Percentiles rank a stretch among this genome's conserved stretches.
Conservation (phyloP, 1,140 invertebrate genomes). For the Drosophila suzukii region DNA sequence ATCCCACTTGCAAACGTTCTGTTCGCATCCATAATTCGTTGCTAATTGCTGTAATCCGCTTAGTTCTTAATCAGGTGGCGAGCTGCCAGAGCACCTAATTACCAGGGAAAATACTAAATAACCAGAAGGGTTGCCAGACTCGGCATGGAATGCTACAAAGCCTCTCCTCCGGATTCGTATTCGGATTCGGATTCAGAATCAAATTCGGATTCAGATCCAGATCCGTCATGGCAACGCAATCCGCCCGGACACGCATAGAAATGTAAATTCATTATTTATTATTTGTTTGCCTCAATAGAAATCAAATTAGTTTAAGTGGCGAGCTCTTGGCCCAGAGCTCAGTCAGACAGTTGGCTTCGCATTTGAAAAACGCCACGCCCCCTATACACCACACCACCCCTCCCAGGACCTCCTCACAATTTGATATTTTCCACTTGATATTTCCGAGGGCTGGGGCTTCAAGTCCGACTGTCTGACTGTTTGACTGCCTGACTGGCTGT, state of each 20-base stretch:
- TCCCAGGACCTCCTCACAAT: slow-evolving; percentile 23
- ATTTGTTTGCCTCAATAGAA: slow-evolving; percentile 83
- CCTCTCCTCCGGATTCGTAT: slow-evolving; percentile 1
- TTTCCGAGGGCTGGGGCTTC: slow-evolving; percentile 39
- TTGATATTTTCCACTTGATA: slow-evolving; percentile 57
- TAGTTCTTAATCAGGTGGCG: slow-evolving; percentile 50
- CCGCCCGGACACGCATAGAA: slow-evolving; percentile 70
- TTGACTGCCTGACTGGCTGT: slow-evolving; percentile 57
- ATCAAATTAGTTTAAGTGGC: slow-evolving; percentile 83
- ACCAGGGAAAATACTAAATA: slow-evolving; percentile 14
- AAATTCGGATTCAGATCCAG: not conserved
- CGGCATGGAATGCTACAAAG: slow-evolving; percentile 37
- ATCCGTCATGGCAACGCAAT: slow-evolving; percentile 38
- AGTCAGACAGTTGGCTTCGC: slow-evolving; percentile 60
- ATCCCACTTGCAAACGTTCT: slow-evolving; percentile 8
- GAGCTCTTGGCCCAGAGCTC: slow-evolving; percentile 38
- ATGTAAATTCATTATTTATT: slow-evolving; percentile 84
- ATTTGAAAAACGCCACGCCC: slow-evolving; percentile 64
- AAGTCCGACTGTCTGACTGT: slow-evolving; percentile 42
- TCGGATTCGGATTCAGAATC: not conserved
- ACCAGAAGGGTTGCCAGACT: not conserved
- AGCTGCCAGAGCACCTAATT: slow-evolving; percentile 42
- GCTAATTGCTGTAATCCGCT: slow-evolving; percentile 74
- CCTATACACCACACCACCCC: slow-evolving; percentile 4
- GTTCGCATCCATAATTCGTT: slow-evolving; percentile 35